Conservation (phyloP, 2,888 invertebrate genomes). For the Volucella inanis region DNA sequence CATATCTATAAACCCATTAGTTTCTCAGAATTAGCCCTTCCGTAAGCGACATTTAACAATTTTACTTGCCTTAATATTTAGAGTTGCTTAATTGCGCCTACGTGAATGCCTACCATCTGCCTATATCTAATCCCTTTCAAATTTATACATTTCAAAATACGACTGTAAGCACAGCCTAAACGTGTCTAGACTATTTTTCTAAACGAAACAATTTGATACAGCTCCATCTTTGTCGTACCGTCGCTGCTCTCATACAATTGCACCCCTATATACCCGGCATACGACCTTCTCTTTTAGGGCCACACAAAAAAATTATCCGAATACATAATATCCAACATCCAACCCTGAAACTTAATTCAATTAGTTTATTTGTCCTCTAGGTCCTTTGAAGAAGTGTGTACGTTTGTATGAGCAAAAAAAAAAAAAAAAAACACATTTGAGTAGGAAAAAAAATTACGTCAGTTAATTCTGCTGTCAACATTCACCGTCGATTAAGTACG, state of each 20-base stretch:
- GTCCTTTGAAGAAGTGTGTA: conserved; percentile 55
- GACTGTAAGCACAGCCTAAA: conserved; percentile 36
- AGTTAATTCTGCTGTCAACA: conserved; percentile 74
- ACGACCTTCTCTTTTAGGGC: conserved; percentile 24
- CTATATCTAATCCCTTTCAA: conserved; percentile 34
- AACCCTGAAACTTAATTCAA: conserved; percentile 73
- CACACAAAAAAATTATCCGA: conserved; percentile 47
- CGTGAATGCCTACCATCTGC: conserved; percentile 49
- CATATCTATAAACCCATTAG: too few species aligned
- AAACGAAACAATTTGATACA: conserved; percentile 45
- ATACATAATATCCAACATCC: conserved; percentile 38
- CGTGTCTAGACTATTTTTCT: conserved; percentile 69
- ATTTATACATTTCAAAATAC: conserved; percentile 46
- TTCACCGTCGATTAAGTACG: conserved; percentile 74
- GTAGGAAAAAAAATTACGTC: conserved; percentile 64
- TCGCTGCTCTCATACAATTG: conserved; percentile 17
- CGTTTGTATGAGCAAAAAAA: conserved; percentile 11
- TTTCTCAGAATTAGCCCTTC: too few species aligned
- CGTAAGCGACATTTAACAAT: not conserved
- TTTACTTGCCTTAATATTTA: not conserved
- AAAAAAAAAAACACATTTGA: conserved; percentile 37
- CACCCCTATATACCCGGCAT: not conserved
- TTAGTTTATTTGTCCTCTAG: conserved; percentile 72
- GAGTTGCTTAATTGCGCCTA: conserved; percentile 54
- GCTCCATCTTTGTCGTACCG: conserved; percentile 14